Evolutionary conservation across 2,888 invertebrate species (phyloP).

Genomic region (Diaperis boleti): DNA sequence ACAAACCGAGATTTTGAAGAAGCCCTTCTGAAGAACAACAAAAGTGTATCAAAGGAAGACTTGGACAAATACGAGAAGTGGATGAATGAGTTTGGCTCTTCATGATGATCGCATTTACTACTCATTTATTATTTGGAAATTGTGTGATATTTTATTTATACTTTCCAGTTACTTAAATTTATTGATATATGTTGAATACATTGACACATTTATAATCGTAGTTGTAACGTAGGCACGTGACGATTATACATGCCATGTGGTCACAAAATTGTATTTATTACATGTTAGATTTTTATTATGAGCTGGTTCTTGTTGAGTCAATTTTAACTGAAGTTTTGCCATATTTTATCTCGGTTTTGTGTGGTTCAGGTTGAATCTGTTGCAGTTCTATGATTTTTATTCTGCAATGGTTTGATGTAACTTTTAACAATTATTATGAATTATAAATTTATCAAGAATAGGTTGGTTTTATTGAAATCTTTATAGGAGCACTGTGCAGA

Average conservation of each 20-base stretch:
- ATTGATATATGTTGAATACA: slow-evolving; percentile 23
- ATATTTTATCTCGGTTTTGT: slow-evolving; percentile 15
- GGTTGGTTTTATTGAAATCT: neutral
- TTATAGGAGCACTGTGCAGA: too few species aligned
- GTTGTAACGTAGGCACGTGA: slow-evolving; percentile 12
- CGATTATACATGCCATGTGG: slow-evolving; percentile 19
- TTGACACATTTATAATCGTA: slow-evolving; percentile 2
- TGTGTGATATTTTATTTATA: slow-evolving; percentile 39
- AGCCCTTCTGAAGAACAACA: slow-evolving; percentile 95
- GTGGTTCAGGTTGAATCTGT: slow-evolving; percentile 19
- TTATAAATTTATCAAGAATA: neutral
- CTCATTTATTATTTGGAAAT: slow-evolving; percentile 6
- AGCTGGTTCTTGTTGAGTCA: slow-evolving; percentile 5
- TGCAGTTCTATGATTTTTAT: neutral
- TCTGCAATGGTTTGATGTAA: slow-evolving; percentile 1
- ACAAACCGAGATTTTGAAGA: slow-evolving; percentile 92
- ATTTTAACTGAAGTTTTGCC: slow-evolving; percentile 16
- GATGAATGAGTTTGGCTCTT: slow-evolving; percentile 97
- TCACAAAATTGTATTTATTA: slow-evolving; percentile 13
- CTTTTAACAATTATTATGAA: slow-evolving; percentile 2
- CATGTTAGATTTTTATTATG: slow-evolving; percentile 11
- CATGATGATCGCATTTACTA: slow-evolving; percentile 69
- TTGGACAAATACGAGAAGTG: slow-evolving; percentile 95
- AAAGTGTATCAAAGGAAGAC: slow-evolving; percentile 95
- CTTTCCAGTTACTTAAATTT: slow-evolving; percentile 27